These are phyloP conservation scores for Rhynchonycteris naso DNA, from an alignment of 2,797 vertebrate genomes.

Conservation along the genomic window DNA sequence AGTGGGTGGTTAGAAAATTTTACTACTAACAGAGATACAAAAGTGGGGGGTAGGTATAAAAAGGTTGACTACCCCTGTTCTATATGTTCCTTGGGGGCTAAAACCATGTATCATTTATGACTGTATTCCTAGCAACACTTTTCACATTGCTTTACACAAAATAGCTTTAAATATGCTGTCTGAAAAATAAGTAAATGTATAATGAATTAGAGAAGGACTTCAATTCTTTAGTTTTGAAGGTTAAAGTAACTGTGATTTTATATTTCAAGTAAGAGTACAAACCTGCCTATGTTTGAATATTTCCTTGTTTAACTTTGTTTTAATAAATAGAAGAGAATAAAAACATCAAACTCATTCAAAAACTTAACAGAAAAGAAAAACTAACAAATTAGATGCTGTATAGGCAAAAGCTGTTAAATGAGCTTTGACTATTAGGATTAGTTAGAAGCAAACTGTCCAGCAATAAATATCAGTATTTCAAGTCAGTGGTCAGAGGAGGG, in stretches of 20 bases:
- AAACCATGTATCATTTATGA: neutral
- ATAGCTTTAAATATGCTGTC: neutral
- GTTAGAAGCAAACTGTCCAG: neutral
- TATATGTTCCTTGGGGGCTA: neutral
- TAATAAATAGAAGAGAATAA: neutral
- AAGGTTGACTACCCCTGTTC: too few species aligned
- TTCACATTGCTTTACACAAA: neutral
- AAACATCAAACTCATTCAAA: neutral
- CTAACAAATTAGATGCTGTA: neutral
- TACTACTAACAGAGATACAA: too few species aligned
- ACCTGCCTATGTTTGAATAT: neutral
- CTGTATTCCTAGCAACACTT: neutral
- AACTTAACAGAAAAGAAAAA: neutral
- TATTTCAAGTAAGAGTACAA: neutral
- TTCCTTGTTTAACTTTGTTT: constrained; percentile 6
- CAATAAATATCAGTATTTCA: neutral
- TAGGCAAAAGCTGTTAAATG: neutral
- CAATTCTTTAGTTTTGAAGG: neutral
- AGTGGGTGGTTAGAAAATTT: too few species aligned
- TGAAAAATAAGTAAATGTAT: neutral
- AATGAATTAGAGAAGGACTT: neutral
- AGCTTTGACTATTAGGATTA: neutral
- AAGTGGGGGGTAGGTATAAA: too few species aligned
- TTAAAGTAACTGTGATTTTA: constrained; percentile 16
- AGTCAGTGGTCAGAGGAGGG: neutral